Base-by-base conservation (phyloP, 2,113 vertebrate genomes). In the Platysteira castanea region DNA sequence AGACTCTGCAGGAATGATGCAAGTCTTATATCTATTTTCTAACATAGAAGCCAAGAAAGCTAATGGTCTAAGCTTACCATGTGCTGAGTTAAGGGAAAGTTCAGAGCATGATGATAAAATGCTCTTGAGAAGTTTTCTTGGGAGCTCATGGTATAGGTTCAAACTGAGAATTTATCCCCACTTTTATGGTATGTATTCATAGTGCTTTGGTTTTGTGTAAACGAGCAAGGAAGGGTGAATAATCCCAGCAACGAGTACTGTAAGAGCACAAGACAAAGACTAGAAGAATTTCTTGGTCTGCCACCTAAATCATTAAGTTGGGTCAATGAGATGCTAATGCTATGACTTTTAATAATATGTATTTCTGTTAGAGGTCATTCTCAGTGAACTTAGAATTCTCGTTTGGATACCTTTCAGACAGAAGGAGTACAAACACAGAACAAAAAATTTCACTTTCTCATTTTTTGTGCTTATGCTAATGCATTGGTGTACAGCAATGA, bases 11-110 rank as follows among this genome's bases (percentile, higher is more conserved):
- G 80, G 83, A 90, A 61, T 46, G 13, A 93, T 14, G 17, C 19
- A 82, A 93, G 54, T 81, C 49, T 92, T 73, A 61, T 7, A 79
- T 79, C 88, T 95, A 22, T 95, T 92, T 94, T 94, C 64, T 87
- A 61, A 74, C 53, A 91, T 7, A 86, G 78, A 84, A 77, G 9
- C 15, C 69, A 52, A 82, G 33, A 31, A 88, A 94, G 35, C 39
- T 90, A 80, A 80, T n/a, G 42, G 13, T 69, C 56, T 41, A 74
- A 95, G 60, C 60, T 87, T 70, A 56, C 82, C 74, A 17, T n/a
- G 28, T 85, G 33, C 23, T 90, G 74, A 86, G 24, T 42, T 84
- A 85, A 74, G 53, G 12, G 53, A 70, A 87, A 73, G 39, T 69
- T 95, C 49, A 77, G 67, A 83, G 5, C 5, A 26, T 4, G 5